Base-by-base conservation (phyloP, 2,888 invertebrate genomes). In the Coleophora deauratella region DNA sequence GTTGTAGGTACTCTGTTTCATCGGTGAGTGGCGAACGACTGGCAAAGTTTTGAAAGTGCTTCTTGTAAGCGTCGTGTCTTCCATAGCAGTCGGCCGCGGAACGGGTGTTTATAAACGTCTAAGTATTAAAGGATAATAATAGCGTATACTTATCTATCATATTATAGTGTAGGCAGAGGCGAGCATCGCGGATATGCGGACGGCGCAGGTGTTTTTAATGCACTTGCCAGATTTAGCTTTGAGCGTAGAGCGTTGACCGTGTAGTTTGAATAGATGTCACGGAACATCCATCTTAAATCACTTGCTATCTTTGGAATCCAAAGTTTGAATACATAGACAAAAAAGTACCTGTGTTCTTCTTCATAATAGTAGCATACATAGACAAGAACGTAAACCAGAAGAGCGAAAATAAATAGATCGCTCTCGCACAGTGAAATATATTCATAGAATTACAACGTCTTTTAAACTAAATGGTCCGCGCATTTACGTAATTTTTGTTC, bases 61-160 rank as follows among this genome's bases (percentile, higher is more conserved):
- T 84, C 74, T 74, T 65, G 76, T 66, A 81, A 84, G 85, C 82
- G 80, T 79, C 72, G 75, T 76, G 85, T 85, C 85, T 85, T 85
- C 85, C 85, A 85, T 80, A 84, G 75, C 84, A 80, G 84, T 84
- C 82, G 79, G 65, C 59, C 79, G 79, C 80, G 67, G 59, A 21
- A 6, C 21, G 62, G 63, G 68, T 74, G 72, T 78, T 71, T 73
- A 76, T 74, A 81, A 73, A 78, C 70, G 59, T 71, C 68, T 84
- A 85, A 84, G 84, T 82, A 85, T 81, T 82, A 82, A 79, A 75
- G 64, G 78, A 85, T 84, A 84, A 82, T 84, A 81, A 81, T 84
- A 84, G 80, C 63, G 72, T 81, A 75, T 78, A 79, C 73, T 74
- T 76, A 79, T 67, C 58, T 21, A 21, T 21, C 21, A 21, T 21